phyloP scores from a whole-genome alignment of 2,888 invertebrate species.

The Ochlodes sylvanus region DNA sequence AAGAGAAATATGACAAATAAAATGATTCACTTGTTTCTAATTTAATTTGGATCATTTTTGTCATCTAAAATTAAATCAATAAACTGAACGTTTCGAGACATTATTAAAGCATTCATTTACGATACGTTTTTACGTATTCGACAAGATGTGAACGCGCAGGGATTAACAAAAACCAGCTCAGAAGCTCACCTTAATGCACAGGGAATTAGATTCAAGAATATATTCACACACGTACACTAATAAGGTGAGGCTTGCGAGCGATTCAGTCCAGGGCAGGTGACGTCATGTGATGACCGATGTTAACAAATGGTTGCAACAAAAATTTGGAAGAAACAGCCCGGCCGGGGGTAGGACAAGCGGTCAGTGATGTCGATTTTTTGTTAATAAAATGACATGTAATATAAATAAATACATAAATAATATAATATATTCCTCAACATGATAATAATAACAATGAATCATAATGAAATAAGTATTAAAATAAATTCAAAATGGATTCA shows the following conservation, averaged over 20 bases:
- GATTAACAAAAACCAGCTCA: slow-evolving; percentile 21
- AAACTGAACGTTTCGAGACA: too few species aligned
- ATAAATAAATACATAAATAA: slow-evolving; percentile 45
- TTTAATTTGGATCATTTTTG: too few species aligned
- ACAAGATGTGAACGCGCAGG: slow-evolving; percentile 15
- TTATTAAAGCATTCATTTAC: too few species aligned
- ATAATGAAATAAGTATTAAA: slow-evolving; percentile 11
- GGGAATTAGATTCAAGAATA: background rate
- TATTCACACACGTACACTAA: background rate
- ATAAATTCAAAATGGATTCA: slow-evolving; percentile 23
- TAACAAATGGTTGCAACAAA: slow-evolving; percentile 55
- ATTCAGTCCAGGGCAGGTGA: slow-evolving; percentile 11
- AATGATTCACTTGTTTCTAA: background rate
- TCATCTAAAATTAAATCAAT: too few species aligned
- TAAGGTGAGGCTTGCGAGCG: slow-evolving; percentile 3
- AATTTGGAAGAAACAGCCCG: slow-evolving; percentile 69
- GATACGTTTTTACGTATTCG: too few species aligned
- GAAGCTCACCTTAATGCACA: slow-evolving; percentile 11
- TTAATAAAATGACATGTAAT: slow-evolving; percentile 37
- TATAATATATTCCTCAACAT: slow-evolving; percentile 29
- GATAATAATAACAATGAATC: slow-evolving; percentile 31
- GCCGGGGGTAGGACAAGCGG: slow-evolving; percentile 66
- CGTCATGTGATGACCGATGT: slow-evolving; percentile 47
- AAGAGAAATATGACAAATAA: background rate
- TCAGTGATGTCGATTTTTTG: slow-evolving; percentile 41